Conservation (phyloP, 2,888 invertebrate species). For the Eupithecia dodoneata region DNA sequence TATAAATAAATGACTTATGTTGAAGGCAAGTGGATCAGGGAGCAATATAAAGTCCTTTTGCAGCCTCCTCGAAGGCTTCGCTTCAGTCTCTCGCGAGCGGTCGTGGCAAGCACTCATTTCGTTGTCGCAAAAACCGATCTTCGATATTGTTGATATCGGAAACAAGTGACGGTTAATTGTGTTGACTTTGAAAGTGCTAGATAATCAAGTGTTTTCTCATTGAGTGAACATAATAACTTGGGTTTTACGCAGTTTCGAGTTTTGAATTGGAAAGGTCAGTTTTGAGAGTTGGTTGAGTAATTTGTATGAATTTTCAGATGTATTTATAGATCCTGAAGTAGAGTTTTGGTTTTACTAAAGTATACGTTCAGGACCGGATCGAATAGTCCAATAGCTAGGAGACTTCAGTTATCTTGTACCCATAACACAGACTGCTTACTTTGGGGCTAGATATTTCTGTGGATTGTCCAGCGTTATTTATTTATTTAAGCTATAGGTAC, state of each 20-base stretch:
- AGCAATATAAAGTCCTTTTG: not conserved
- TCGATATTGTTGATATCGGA: slow-evolving; percentile 1
- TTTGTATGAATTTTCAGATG: not conserved
- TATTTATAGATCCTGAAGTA: not conserved
- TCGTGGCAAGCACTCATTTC: slow-evolving; percentile 21
- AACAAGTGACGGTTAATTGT: not conserved
- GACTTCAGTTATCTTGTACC: not conserved
- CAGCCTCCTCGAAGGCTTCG: not conserved
- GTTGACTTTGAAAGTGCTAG: slow-evolving; percentile 1
- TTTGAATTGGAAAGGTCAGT: not conserved
- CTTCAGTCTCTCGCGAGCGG: slow-evolving; percentile 33
- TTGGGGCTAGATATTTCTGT: not conserved
- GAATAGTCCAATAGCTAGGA: not conserved
- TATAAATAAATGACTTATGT: no score
- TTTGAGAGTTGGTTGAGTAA: not conserved
- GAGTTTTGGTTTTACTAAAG: not conserved
- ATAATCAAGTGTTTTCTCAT: not conserved
- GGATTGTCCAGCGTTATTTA: not conserved
- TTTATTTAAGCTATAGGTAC: not conserved
- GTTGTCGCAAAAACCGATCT: not conserved
- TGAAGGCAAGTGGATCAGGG: not conserved
- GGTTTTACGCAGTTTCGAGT: not conserved
- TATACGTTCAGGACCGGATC: not conserved
- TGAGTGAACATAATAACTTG: not conserved
- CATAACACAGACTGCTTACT: not conserved